phyloP scores from a whole-genome alignment of 2,888 invertebrate species.

The Caenorhabditis sulstoni region DNA sequence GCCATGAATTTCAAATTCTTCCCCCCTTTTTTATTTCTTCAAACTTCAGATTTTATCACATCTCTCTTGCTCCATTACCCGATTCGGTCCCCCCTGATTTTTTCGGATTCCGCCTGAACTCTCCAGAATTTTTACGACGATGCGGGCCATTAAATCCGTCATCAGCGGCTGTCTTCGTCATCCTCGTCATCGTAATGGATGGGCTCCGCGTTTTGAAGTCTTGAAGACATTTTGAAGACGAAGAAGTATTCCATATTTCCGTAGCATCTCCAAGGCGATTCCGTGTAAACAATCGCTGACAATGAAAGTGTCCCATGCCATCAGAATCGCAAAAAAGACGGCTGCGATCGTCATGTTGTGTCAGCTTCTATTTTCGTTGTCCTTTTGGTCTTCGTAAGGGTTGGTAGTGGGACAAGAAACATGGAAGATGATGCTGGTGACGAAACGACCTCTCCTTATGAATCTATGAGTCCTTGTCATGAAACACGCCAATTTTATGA shows the following conservation, averaged over 20 bases:
- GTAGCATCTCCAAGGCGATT: conserved; percentile 22
- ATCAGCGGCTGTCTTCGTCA: conserved; percentile 15
- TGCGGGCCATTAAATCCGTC: not conserved
- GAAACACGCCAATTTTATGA: conserved; percentile 51
- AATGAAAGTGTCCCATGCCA: not conserved
- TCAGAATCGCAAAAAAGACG: not conserved
- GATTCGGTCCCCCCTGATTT: not conserved
- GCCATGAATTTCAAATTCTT: too few relatives aligned
- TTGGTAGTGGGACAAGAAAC: too few relatives aligned
- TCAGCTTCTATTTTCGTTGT: conserved; percentile 30
- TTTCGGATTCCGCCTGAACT: not conserved
- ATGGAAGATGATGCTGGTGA: conserved; percentile 28
- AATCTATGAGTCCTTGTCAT: conserved; percentile 57
- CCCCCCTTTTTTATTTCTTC: too few relatives aligned
- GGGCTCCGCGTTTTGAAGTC: conserved; percentile 18
- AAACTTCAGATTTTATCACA: too few relatives aligned
- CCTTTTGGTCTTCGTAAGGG: conserved; percentile 43
- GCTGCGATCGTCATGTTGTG: not conserved
- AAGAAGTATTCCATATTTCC: too few relatives aligned
- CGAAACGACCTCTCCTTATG: conserved; percentile 55
- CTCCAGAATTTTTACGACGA: conserved; percentile 10
- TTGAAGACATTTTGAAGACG: too few relatives aligned
- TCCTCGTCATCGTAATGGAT: conserved; percentile 35
- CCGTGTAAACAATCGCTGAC: not conserved
- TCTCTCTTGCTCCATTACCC: not conserved